These are phyloP conservation scores for Pristionchus entomophagus DNA, from an alignment of 2,888 invertebrate species.

Conservation along the genomic window DNA sequence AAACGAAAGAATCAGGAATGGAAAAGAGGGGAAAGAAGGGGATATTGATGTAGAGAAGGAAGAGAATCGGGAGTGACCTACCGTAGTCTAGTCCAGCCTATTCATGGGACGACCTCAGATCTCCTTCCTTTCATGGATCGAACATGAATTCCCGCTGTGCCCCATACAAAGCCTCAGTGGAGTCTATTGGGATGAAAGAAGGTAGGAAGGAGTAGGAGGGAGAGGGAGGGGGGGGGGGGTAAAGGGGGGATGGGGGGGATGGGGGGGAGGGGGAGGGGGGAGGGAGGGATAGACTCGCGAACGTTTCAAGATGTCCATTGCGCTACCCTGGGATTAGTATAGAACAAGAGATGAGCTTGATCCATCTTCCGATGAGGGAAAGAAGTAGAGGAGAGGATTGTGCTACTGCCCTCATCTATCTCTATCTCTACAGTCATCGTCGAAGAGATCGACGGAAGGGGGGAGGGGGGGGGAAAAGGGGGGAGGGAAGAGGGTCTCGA, in stretches of 20 bases:
- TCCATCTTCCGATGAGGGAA: neutral
- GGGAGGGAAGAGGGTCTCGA: constrained; percentile 45
- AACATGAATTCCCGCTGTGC: constrained; percentile 44
- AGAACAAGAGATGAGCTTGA: neutral
- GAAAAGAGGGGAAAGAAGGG: neutral
- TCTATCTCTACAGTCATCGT: neutral
- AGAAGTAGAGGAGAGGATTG: neutral
- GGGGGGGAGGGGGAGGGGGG: constrained; percentile 50
- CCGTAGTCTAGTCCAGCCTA: constrained; percentile 28
- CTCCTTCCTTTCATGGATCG: constrained; percentile 24
- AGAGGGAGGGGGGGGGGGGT: constrained; percentile 47
- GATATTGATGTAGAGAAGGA: neutral
- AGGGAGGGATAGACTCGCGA: constrained; percentile 21
- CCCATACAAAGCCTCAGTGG: constrained; percentile 25
- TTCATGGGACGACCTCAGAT: constrained; percentile 29
- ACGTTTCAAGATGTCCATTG: neutral
- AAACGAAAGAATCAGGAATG: neutral
- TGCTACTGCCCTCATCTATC: neutral
- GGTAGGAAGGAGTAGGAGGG: constrained; percentile 37
- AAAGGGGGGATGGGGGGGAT: constrained; percentile 41
- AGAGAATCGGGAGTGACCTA: neutral
- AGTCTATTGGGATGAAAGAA: neutral
- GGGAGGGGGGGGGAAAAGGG: constrained; percentile 50
- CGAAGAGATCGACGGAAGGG: constrained; percentile 40
- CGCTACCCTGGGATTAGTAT: neutral